Base-by-base conservation (phyloP, 2,888 invertebrate genomes). In the Serripes groenlandicus region DNA sequence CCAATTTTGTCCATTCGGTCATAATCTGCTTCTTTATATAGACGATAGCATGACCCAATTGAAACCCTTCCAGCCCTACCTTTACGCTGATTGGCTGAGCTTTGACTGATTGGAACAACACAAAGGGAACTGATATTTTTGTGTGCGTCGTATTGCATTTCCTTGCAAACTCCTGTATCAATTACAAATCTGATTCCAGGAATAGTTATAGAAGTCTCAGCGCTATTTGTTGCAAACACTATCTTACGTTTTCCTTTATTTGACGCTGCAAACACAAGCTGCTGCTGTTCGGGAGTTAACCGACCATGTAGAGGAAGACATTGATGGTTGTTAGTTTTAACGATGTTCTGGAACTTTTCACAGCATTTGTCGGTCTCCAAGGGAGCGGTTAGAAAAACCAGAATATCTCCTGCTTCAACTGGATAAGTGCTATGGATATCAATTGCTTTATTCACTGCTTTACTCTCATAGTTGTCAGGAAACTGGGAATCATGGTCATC, bases 131-230 rank as follows among this genome's bases (percentile, higher is more conserved):
- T 93, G 54, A 93, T 91, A 76, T 92, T 93, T 71, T 87, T 91
- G 42, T 80, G 86, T 3, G 93, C 85, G 80, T 95, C 94, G 87
- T 90, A 95, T 11, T 87, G 84, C 81, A 91, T 92, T 85, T 94
- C 94, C 76, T 95, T 95, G 4, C 90, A 92, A 35, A 93, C 77
- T 0, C 95, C 95, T 32, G 93, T 92, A 83, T 95, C 95, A 18
- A 95, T 86, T 3, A 95, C 95, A 88, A 93, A 94, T 66, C 90
- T 92, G n/a, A 95, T 92, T 7, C 94, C 94, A 42, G 94, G 93
- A 62, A 95, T 94, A 5, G 95, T 95, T 3, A 95, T 87, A 7
- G 94, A 94, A 2, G 95, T 95, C 83, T 95, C 95, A 4, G 95
- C 95, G 84, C 92, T 92, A 89, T 95, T 94, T 28, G 95, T 95